phyloP scores from a whole-genome alignment of 1,140 invertebrate genomes.

The Daktulosphaira vitifoliae region DNA sequence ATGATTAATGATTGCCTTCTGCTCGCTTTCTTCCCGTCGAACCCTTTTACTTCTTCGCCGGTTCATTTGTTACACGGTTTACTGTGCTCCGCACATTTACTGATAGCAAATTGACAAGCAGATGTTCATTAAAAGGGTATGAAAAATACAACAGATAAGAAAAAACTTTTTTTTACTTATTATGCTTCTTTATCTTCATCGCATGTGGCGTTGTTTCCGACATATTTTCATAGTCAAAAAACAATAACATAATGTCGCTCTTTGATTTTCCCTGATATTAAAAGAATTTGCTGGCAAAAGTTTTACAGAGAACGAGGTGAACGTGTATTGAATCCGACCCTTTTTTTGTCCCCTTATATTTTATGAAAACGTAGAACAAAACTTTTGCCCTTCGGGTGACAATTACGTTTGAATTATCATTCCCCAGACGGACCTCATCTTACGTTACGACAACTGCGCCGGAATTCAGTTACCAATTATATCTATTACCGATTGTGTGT shows the following conservation, averaged over 20 bases:
- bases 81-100: not conserved
- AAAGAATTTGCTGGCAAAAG: no score
- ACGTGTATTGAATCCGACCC: slow-evolving; percentile 23
- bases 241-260: no score
- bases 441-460: not conserved
- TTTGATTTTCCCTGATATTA: no score
- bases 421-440: slow-evolving; percentile 17
- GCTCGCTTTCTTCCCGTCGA: slow-evolving; percentile 5
- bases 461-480: slow-evolving; percentile 34
- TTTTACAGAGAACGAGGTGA: not conserved
- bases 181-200: no score
- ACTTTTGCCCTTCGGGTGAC: slow-evolving; percentile 33
- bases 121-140: slow-evolving; percentile 20
- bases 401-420: slow-evolving; percentile 33
- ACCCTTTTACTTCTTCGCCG: not conserved
- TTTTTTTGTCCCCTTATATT: slow-evolving; percentile 3
- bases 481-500: slow-evolving; percentile 26
- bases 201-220: no score
- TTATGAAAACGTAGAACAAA: not conserved
- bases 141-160: no score
- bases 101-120: slow-evolving; percentile 31
- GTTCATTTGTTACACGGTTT: slow-evolving; percentile 24
- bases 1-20: slow-evolving; percentile 16
- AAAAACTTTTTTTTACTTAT: no score
- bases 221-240: no score